Conservation (phyloP, 2,797 vertebrate species). For the Darevskia nairensis region DNA sequence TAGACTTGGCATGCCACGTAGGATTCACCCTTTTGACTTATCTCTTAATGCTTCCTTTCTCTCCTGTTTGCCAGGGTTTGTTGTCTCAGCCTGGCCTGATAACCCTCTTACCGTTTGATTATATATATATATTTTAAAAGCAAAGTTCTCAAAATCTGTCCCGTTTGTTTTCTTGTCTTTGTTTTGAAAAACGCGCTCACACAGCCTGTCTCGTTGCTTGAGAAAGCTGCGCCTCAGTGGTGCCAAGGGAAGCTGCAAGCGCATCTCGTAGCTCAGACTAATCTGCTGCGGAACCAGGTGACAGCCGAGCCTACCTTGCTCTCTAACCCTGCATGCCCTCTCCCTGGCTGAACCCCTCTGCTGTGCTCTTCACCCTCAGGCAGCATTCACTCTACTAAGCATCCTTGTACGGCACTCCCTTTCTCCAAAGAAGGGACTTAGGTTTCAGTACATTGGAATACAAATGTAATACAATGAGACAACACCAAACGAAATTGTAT, state of each 20-base stretch:
- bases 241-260: constrained; percentile 99
- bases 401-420: background rate
- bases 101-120: constrained; percentile 55
- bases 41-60: constrained; percentile 51
- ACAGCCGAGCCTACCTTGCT: constrained; percentile 74
- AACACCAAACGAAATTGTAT: background rate
- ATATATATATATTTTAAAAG: constrained; percentile 25
- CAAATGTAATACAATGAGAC: background rate
- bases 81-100: constrained; percentile 53
- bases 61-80: constrained; percentile 58
- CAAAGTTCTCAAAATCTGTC: constrained; percentile 55
- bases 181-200: constrained; percentile 66
- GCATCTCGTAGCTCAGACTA: constrained; percentile 98
- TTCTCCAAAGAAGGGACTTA: background rate
- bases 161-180: constrained; percentile 68
- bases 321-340: constrained; percentile 81
- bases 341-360: constrained; percentile 61
- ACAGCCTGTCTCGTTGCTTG: constrained; percentile 95
- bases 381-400: constrained; percentile 64
- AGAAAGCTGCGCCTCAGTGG: constrained; percentile 98
- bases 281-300: constrained; percentile 98
- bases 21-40: constrained; percentile 61
- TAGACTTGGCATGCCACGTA: constrained; percentile 69
- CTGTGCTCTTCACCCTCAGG: constrained; percentile 51
- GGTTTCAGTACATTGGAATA: background rate